Base-by-base conservation (phyloP, 1,140 invertebrate genomes). In the Coelopa frigida region DNA sequence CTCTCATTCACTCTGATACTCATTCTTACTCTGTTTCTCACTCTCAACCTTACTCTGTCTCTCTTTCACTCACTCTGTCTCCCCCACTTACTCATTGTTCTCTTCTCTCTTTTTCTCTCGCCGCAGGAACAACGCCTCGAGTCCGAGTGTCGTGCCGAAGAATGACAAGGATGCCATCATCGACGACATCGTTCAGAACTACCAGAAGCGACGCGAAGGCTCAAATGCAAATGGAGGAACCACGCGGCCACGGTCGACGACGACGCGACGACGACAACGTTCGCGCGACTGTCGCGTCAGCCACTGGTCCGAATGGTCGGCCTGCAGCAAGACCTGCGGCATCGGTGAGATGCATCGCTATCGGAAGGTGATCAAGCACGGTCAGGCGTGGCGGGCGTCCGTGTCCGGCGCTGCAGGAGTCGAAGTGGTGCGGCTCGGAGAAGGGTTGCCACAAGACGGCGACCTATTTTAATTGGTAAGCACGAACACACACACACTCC, bases 271-370 rank as follows among this genome's bases (percentile, higher is more conserved):
- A 48, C 32, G 22, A 33, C 64, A 72, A 76, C 79, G 40, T 73
- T 82, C 56, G 17, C 63, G 63, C 40, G 84, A 91, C 62, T 93
- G 90, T 67, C 79, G 82, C 51, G 86, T 93, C n/a, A 78, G 83
- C 38, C 83, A 87, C 48, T 94, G 89, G 90, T 81, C 83, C 3
- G 78, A 81, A 47, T 94, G 89, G 89, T 84, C 84, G 51, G 70
- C 78, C 12, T 94, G 89, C 72, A 87, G 83, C 66, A 84, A 84
- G 57, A 81, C 84, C 27, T 92, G 89, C 64, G 88, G 88, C 33
- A 87, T 92, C 27, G 90, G 89, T 12, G 87, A 91, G 66, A 87
- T 85, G 69, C 76, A 82, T 59, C 78, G 89, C 50, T 81, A 79
- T 46, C 75, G 89, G 49, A 80, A 81, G 51, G 78, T 94, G 17